Percentiles rank a stretch among this genome's conserved stretches.
These are phyloP conservation scores for Clarias laeviceps DNA, from an alignment of 2,797 vertebrate genomes.

Conservation along the genomic window DNA sequence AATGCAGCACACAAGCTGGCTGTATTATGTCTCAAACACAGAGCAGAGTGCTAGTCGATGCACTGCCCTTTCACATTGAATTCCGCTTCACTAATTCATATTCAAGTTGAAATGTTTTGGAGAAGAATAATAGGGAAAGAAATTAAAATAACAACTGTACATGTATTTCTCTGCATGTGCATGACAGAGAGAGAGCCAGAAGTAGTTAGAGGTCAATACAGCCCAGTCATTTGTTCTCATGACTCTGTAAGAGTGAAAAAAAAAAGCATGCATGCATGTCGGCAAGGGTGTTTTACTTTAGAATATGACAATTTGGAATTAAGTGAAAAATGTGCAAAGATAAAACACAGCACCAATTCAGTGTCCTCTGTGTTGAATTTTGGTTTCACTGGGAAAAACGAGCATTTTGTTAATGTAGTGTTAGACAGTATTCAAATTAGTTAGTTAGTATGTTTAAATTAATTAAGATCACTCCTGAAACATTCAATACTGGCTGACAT, in stretches of 20 bases:
- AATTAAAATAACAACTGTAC: slow-evolving; percentile 60
- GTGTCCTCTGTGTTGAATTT: neutral
- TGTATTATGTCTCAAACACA: slow-evolving; percentile 63
- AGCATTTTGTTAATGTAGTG: neutral
- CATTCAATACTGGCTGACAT: slow-evolving; percentile 8
- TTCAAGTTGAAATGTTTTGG: slow-evolving; percentile 54
- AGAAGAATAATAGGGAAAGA: slow-evolving; percentile 49
- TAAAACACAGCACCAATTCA: neutral
- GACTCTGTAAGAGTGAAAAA: slow-evolving; percentile 32
- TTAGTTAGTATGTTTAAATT: neutral
- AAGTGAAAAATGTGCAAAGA: slow-evolving; percentile 19
- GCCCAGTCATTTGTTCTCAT: slow-evolving; percentile 44
- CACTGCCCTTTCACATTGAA: slow-evolving; percentile 58
- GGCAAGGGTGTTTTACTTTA: slow-evolving; percentile 5
- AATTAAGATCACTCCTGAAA: slow-evolving; percentile 9
- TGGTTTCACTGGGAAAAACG: neutral
- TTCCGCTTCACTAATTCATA: slow-evolving; percentile 60
- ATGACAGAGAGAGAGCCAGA: slow-evolving; percentile 47
- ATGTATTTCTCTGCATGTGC: slow-evolving; percentile 50
- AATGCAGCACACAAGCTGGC: slow-evolving; percentile 62
- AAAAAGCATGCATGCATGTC: slow-evolving; percentile 22
- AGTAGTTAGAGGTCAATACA: slow-evolving; percentile 53
- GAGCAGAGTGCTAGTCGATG: slow-evolving; percentile 55
- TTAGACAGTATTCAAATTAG: neutral
- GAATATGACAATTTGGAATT: slow-evolving; percentile 18